These are phyloP conservation scores for Phocoena sinus DNA, from an alignment of 2,113 vertebrate genomes.

Conservation along the genomic window DNA sequence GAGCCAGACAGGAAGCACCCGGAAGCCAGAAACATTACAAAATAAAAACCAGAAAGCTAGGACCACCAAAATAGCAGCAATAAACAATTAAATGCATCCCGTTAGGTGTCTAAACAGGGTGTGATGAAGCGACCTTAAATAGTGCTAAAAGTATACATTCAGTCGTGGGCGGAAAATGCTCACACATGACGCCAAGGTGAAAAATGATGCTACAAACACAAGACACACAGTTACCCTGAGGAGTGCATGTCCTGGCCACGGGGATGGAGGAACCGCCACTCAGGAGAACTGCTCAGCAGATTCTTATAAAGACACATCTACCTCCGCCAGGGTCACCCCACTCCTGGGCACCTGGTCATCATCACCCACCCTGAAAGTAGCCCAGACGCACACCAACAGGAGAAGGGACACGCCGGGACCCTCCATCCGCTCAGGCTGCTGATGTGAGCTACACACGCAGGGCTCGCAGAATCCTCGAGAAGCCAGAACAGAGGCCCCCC, in stretches of 20 bases:
- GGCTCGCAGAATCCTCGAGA: neutral
- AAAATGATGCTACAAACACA: neutral
- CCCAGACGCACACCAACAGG: neutral
- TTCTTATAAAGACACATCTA: neutral
- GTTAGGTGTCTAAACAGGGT: neutral
- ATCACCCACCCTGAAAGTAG: neutral
- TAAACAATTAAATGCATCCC: neutral
- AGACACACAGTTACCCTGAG: neutral
- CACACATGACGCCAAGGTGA: neutral
- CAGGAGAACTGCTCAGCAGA: no score
- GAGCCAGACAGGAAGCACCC: neutral
- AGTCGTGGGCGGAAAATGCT: neutral
- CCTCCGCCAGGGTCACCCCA: neutral
- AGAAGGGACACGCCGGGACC: neutral
- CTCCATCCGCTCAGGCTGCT: neutral
- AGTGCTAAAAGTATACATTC: neutral
- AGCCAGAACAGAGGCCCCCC: neutral
- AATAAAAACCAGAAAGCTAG: neutral
- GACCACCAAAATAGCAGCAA: neutral
- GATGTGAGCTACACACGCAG: accelerated
- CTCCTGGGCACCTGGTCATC: neutral
- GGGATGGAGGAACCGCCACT: neutral
- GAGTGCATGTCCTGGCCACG: accelerated
- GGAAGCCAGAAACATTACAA: neutral
- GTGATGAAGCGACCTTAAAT: neutral